Base-by-base conservation (phyloP, 2,888 invertebrate species). In the Spatulosminthurus flaviceps region DNA sequence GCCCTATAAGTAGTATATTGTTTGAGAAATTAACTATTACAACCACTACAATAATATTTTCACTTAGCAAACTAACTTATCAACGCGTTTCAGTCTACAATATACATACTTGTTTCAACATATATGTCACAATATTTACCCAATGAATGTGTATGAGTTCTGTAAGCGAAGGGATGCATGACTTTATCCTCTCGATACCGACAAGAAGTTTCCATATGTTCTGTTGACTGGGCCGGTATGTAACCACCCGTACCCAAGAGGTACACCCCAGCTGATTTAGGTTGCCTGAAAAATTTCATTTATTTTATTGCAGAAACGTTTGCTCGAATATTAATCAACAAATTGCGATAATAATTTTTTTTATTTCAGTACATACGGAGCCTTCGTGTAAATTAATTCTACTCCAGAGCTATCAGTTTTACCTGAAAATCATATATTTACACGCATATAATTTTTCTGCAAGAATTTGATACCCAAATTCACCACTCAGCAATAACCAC, bases 131-230 rank as follows among this genome's bases (percentile, higher is more conserved):
- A 51, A 9, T 19, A 21, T 24, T 87, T 88, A 89, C 96, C 95
- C 78, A 97, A 90, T 26, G 92, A 90, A 86, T 99, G 98, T 0
- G 98, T 97, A 87, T 99, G 98, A 0, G 94, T 94, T 82, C 98
- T 91, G 89, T 94, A 98, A 0, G 97, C 97, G 88, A 99, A 95
- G 0, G 98, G 99, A 89, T 97, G 92, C 71, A 99, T 91, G 4
- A 91, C 91, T 87, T 96, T 95, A 77, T 93, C 90, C 87, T 95
- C 95, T 0, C 88, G 89, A 69, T 96, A 91, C 78, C 89, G 89
- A 88, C 98, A 99, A 0, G 95, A 93, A 0, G 95, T 92, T 89
- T 99, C 98, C 94, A 99, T 94, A 86, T 95, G 91, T 82, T 94
- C 95, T 0, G 90, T 89, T 11, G 89, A 88, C 82, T 90, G 90